These are phyloP conservation scores for Thamnophis elegans DNA, from an alignment of 2,797 vertebrate species.

Conservation along the genomic window DNA sequence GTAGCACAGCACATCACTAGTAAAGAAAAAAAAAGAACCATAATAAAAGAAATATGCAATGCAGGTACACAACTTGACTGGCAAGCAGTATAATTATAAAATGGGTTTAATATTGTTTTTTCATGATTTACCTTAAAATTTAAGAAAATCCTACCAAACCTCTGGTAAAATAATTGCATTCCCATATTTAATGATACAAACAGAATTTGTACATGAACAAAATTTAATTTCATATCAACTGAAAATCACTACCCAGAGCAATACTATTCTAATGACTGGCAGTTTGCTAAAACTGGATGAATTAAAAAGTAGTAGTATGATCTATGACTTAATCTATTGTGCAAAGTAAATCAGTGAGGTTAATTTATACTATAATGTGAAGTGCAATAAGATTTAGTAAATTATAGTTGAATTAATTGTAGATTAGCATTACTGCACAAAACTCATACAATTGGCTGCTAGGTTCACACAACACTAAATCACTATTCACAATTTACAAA, in stretches of 20 bases:
- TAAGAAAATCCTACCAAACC: not conserved
- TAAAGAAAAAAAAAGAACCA: not conserved
- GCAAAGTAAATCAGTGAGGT: not conserved
- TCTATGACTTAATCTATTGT: not conserved
- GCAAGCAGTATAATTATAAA: not conserved
- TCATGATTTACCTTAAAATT: constrained; percentile 5
- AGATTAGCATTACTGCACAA: not conserved
- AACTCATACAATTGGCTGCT: not conserved
- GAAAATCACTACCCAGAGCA: not conserved
- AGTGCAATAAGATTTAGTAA: not conserved
- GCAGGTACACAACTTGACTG: not conserved
- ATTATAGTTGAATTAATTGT: not conserved
- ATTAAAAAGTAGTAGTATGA: not conserved
- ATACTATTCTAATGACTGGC: not conserved
- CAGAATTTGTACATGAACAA: constrained; percentile 34
- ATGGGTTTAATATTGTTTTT: not conserved
- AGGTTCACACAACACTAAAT: not conserved
- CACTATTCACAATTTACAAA: not conserved
- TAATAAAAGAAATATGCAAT: not conserved
- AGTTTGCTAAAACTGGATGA: not conserved
- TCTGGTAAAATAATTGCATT: constrained; percentile 10
- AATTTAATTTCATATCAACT: not conserved
- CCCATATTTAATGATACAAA: constrained; percentile 27
- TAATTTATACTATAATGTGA: not conserved
- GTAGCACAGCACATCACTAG: not conserved